Evolutionary conservation across 2,113 vertebrate genomes (phyloP).

Genomic region (Acinonyx jubatus): DNA sequence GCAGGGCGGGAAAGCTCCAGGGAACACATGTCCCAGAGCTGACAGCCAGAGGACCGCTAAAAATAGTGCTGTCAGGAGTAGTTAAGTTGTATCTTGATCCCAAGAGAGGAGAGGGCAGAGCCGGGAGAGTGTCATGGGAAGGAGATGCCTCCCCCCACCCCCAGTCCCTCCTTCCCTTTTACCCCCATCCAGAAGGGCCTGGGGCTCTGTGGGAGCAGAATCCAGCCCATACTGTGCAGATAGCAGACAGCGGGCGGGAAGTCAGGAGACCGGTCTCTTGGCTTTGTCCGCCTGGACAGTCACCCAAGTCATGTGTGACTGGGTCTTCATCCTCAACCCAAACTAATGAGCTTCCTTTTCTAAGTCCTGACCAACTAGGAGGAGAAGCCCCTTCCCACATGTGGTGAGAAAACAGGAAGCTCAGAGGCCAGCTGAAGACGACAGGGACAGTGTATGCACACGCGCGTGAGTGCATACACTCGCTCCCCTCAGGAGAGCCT

Average conservation of each 20-base stretch:
- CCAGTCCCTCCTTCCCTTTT: neutral
- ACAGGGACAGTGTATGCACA: neutral
- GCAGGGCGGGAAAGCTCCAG: constrained; percentile 29
- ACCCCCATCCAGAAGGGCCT: neutral
- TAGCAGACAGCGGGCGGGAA: neutral
- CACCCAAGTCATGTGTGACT: fast-evolving
- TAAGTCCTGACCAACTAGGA: neutral
- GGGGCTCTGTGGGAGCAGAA: neutral
- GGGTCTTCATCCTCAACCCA: neutral
- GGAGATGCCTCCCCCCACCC: neutral
- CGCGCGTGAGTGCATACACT: no score
- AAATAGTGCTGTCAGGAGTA: constrained; percentile 73
- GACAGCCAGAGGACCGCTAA: constrained; percentile 67
- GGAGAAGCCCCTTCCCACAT: fast-evolving
- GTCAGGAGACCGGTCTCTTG: neutral
- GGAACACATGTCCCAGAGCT: constrained; percentile 37
- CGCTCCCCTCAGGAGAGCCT: neutral
- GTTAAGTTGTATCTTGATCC: neutral
- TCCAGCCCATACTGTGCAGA: neutral
- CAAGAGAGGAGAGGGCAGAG: neutral
- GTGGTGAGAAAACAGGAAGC: neutral
- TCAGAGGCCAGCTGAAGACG: neutral
- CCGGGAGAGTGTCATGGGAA: fast-evolving
- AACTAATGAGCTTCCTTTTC: neutral
- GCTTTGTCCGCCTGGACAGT: neutral